Base-by-base conservation (phyloP, 2,888 invertebrate genomes). In the Actias luna region DNA sequence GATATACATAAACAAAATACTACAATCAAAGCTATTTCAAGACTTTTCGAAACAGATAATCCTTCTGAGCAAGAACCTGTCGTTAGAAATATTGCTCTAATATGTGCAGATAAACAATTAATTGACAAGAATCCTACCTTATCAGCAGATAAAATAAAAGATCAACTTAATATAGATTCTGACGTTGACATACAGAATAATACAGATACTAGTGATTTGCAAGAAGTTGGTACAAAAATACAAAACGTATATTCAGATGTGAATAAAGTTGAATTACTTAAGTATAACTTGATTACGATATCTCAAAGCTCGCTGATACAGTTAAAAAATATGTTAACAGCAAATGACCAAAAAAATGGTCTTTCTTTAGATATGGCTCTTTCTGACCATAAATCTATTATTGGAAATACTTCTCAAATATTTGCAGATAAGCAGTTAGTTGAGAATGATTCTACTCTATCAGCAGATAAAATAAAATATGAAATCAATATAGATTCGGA, bases 351-450 rank as follows among this genome's bases (percentile, higher is more conserved):
- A 36, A 63, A 59, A 33, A 63, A 63, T 31, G 55, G 59, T 29
- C 62, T 73, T 60, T 64, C 65, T 58, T 27, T 87, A 18, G 77
- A 87, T 60, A 67, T 90, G 58, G 82, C 77, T 12, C 12, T 25
- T 3, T 2, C 46, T 22, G 46, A 1, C 2, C 46, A 7, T 18
- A 1, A 50, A 22, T 3, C 25, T 25, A 4, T 3, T 3, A 1
- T 25, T 25, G 12, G 12, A 50, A 22, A 50, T 8, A 42, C 8
- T 42, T 42, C 42, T 7, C 8, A 18, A 16, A 42, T 42, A 42
- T 42, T 18, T 42, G 18, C 18, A 18, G 42, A 18, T 52, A 27
- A 27, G 14, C 25, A 52, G 22, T 14, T 27, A 52, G 1, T 52
- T 52, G 27, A 52, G 1, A 52, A 27, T 14, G 27, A 52, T 25